Base-by-base conservation (phyloP, 2,888 invertebrate genomes). In the Drosophila infuscata region DNA sequence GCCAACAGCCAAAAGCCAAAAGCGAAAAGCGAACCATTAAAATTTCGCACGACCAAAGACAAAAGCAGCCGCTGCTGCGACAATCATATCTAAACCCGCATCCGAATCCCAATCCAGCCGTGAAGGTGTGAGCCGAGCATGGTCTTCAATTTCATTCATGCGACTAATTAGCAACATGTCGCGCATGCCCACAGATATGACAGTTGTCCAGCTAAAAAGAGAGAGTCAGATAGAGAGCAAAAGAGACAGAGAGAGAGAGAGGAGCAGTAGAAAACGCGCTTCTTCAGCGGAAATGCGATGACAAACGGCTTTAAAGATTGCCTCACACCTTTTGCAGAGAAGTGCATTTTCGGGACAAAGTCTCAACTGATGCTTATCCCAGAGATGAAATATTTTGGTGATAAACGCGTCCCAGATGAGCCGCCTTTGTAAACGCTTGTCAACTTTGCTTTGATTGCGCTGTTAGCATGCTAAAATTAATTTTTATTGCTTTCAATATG, bases 91-190 rank as follows among this genome's bases (percentile, higher is more conserved):
- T 70, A 58, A 53, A 48, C 29, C 49, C 36, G 53, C 53, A 74
- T 66, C 65, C 65, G 59, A 67, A 60, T 65, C 65, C 65, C 54
- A 67, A 60, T 51, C 81, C 70, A 54, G 53, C 56, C 74, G 65
- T 66, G 76, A 91, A 89, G 92, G 91, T 91, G 91, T 91, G 86
- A 91, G 88, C 69, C 69, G 69, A 84, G 88, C 79, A 38, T 84
- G 82, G 82, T 82, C 87, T 90, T 90, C 91, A 92, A 91, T 92
- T 92, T 87, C 91, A 92, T 88, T 92, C 91, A 92, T 90, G 89
- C 92, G 87, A 76, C 90, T 92, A 92, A 92, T 92, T 92, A 92
- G 92, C 90, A 88, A 70, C 88, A 46, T 90, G 91, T 91, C 89
- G 91, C 91, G 89, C 91, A 90, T 92, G 91, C 90, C 81, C 90